Percentiles rank a stretch among this genome's conserved stretches.
Conservation (phyloP, 2,113 vertebrate genomes). For the Apeltes quadracus region DNA sequence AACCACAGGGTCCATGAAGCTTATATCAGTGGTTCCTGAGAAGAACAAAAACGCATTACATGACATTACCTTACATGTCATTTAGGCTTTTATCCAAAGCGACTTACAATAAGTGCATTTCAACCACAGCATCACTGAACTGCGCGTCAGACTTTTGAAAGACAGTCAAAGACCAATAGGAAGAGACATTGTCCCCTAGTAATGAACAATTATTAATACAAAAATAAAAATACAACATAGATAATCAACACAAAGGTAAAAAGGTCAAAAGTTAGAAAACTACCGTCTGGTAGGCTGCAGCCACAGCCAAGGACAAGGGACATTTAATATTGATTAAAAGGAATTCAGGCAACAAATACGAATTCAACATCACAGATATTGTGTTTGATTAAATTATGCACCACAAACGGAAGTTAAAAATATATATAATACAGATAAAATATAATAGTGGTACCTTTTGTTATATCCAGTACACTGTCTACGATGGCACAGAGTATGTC, state of each 20-base stretch:
- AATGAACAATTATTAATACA: not conserved
- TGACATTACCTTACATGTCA: no score
- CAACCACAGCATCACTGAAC: no score
- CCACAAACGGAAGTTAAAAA: no score
- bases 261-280: no score
- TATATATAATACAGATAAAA: not conserved
- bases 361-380: not conserved
- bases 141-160: no score
- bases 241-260: no score
- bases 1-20: slow-evolving; percentile 67
- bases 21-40: slow-evolving; percentile 62
- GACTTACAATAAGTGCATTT: no score
- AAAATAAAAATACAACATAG: not conserved
- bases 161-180: not conserved
- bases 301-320: no score
- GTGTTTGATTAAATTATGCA: not conserved
- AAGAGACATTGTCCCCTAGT: not conserved
- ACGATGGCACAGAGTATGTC: slow-evolving; percentile 38
- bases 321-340: slow-evolving; percentile 11
- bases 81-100: no score
- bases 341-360: not conserved
- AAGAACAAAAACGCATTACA: slow-evolving; percentile 21
- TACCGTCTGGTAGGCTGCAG: no score
- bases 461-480: slow-evolving; percentile 51
- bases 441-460: slow-evolving; percentile 48